Evolutionary conservation across 2,113 vertebrate species (phyloP), one percentile per base, ranked within the genome.

Genomic region (Pogona vitticeps): DNA sequence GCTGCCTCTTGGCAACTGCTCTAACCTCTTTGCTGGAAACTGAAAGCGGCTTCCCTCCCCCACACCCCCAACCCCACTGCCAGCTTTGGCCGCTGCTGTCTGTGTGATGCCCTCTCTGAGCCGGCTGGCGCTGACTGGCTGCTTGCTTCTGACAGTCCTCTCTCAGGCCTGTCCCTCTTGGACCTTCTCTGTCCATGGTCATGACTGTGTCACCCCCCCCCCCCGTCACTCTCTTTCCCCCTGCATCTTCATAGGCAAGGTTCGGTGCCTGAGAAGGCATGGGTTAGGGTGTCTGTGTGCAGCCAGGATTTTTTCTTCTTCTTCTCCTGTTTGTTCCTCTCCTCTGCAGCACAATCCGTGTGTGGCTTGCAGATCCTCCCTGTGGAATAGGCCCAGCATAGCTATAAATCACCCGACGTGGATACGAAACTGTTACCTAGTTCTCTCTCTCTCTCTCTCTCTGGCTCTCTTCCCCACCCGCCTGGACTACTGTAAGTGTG

Each of bases 351-450:
- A 17, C 67, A 71, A 71, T 59, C 56, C 52, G n/a, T 23, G 40
- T n/a, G 67, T 23, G 36, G 28, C 61, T 83, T 40, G 28, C 65
- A 36, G 18, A 70, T 59, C 52, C 72, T 68, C 82, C 82, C 12
- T 2, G 23, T 1, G 56, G 82, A 79, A 73, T 63, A 88, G 76
- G 56, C 81, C 87, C 15, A 17, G 67, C 26, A 3, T 33, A 80
- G 76, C 67, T 84, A n/a, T 80, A 80, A 75, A 80, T 75, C 87
- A 58, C 82, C 42, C 18, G 87, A 71, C 33, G 58, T 84, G 76
- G 82, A 83, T 80, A 80, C 82, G 59, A 73, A 73, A 23, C 87
- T 68, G 82, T 80, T 80, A 84, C 82, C 87, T 84, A 67, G 87
- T 73, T 88, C 80, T 80, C 82, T 6, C 3, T 56, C 40, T n/a